A percentile compares a stretch with the other conserved stretches of the same genome.
These are phyloP conservation scores for Abrostola tripartita DNA, from an alignment of 2,888 invertebrate genomes.

Conservation along the genomic window DNA sequence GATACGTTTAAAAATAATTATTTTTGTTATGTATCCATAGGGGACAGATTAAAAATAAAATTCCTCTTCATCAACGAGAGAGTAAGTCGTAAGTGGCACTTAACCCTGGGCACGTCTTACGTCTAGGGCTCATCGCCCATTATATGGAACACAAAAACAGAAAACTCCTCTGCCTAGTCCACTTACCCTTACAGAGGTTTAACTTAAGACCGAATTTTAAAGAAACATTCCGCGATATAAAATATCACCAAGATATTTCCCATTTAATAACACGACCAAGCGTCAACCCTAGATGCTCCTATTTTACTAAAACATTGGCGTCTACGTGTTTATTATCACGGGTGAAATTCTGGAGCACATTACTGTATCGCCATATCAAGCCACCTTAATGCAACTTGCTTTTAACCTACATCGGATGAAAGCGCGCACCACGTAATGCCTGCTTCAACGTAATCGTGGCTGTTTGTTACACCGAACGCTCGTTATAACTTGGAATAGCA, in stretches of 20 bases:
- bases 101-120: too few species aligned
- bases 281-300: too few species aligned
- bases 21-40: not conserved
- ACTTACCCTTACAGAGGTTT: too few species aligned
- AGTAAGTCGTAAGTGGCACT: too few species aligned
- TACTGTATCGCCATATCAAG: conserved; percentile 62
- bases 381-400: conserved; percentile 71
- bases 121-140: too few species aligned
- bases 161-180: too few species aligned
- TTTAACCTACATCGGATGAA: conserved; percentile 76
- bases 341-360: conserved; percentile 38
- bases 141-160: too few species aligned
- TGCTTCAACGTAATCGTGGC: conserved; percentile 57
- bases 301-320: conserved; percentile 9
- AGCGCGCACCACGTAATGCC: conserved; percentile 48
- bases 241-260: too few species aligned
- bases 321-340: conserved; percentile 33
- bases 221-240: too few species aligned
- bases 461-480: conserved; percentile 57
- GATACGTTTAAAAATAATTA: not conserved
- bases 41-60: not conserved
- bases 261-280: too few species aligned
- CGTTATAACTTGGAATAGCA: conserved; percentile 21
- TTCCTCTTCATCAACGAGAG: too few species aligned
- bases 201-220: too few species aligned